Evolutionary conservation across 2,113 vertebrate species (phyloP).

Genomic region (Phylloscopus whistleri): DNA sequence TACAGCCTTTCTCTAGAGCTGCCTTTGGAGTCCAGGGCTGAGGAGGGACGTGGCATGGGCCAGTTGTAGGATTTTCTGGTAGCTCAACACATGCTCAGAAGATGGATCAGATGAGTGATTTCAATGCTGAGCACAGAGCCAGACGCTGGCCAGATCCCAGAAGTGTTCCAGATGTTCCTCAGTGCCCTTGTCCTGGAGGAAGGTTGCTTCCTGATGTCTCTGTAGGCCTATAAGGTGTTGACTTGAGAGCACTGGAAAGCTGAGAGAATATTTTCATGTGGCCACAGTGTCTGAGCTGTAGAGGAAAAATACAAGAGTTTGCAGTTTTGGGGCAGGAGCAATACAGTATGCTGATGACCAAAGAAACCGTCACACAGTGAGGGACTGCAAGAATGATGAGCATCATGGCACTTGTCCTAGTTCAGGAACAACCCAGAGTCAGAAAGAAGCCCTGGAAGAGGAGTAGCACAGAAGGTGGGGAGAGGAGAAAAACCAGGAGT

Average conservation of each 20-base stretch:
- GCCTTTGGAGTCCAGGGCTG: background rate
- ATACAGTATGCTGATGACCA: background rate
- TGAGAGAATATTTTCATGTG: background rate
- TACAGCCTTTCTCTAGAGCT: background rate
- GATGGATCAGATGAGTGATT: background rate
- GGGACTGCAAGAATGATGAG: background rate
- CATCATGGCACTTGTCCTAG: background rate
- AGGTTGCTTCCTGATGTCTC: rapidly evolving
- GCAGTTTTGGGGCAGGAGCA: background rate
- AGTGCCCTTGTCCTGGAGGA: background rate
- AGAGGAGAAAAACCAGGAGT: background rate
- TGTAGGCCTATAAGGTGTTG: background rate
- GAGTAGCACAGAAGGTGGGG: background rate
- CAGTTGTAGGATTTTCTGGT: background rate
- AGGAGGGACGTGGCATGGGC: background rate
- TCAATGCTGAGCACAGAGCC: background rate
- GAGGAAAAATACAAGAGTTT: background rate
- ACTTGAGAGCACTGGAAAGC: background rate
- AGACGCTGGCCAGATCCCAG: background rate
- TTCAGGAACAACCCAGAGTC: background rate
- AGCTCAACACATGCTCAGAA: background rate
- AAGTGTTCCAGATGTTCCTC: background rate
- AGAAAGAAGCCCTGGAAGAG: background rate
- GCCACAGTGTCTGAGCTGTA: background rate
- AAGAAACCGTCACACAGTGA: background rate